Conservation (phyloP, 2,888 invertebrate species). For the Orthosia incerta region DNA sequence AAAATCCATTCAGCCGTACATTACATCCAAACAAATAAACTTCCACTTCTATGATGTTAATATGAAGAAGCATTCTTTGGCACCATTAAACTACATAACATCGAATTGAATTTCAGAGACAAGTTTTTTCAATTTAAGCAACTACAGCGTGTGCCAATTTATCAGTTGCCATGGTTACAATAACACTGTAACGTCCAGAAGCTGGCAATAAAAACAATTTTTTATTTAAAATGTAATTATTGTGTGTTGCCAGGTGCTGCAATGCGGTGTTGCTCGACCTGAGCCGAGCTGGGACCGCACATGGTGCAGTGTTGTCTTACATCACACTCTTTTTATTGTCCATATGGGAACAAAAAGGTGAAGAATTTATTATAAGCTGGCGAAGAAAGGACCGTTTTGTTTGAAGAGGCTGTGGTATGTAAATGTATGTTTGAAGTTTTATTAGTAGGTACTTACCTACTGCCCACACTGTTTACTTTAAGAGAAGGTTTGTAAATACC, state of each 20-base stretch:
- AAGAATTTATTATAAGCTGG: constrained; percentile 40
- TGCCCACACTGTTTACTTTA: background rate
- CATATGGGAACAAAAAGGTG: constrained; percentile 26
- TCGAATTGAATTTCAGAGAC: background rate
- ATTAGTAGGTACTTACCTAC: background rate
- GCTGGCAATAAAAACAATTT: constrained; percentile 30
- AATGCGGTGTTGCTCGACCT: constrained; percentile 56
- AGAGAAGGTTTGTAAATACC: too few species aligned
- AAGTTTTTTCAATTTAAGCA: background rate
- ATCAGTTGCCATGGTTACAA: constrained; percentile 11
- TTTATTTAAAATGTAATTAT: constrained; percentile 47
- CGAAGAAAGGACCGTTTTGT: constrained; percentile 32
- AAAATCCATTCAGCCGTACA: too few species aligned
- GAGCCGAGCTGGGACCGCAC: constrained; percentile 30
- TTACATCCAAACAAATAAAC: too few species aligned
- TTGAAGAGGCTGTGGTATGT: constrained; percentile 32
- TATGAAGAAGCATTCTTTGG: background rate
- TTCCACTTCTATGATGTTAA: too few species aligned
- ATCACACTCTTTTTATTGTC: constrained; percentile 47
- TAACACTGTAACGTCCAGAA: constrained; percentile 17
- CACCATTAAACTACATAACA: background rate
- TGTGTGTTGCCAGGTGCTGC: constrained; percentile 48
- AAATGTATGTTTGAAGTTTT: constrained; percentile 18
- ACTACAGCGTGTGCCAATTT: background rate
- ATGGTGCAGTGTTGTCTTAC: constrained; percentile 48